phyloP scores from a whole-genome alignment of 2,797 vertebrate species.

The Argya squamiceps region DNA sequence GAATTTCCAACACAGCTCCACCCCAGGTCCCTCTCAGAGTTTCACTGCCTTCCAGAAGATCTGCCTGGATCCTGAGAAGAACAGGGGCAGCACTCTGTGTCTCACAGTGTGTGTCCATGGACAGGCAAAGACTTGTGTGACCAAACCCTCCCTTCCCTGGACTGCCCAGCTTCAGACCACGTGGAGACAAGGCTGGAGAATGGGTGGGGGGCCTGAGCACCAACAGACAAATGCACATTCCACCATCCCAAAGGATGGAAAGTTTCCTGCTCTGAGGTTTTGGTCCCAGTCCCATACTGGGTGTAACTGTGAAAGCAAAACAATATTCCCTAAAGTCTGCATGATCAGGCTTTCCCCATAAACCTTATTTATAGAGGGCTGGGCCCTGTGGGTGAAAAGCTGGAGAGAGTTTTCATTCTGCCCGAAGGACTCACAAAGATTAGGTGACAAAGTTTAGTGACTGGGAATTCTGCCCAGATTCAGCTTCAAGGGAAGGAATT shows the following conservation, averaged over 20 bases:
- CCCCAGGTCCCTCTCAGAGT: neutral
- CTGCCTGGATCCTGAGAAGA: neutral
- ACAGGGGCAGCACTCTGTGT: rapidly evolving
- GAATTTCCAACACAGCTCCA: neutral
- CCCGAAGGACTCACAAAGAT: neutral
- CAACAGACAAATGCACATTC: rapidly evolving
- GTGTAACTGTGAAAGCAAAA: conserved; percentile 31
- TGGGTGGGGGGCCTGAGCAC: neutral
- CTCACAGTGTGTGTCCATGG: neutral
- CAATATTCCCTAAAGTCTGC: neutral
- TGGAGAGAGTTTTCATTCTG: conserved; percentile 20
- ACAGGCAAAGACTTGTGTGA: neutral
- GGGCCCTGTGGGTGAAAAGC: neutral
- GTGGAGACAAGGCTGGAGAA: neutral
- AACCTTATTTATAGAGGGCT: neutral
- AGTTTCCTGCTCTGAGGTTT: neutral
- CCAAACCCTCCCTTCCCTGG: neutral
- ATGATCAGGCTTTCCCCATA: neutral
- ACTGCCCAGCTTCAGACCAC: neutral
- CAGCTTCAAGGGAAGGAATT: neutral
- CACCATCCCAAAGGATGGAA: neutral
- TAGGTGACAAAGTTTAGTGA: conserved; percentile 8
- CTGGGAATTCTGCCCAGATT: conserved; percentile 18
- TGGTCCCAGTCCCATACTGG: neutral
- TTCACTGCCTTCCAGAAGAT: neutral